phyloP scores from a whole-genome alignment of 2,113 vertebrate genomes.

The Phylloscopus trochilus region DNA sequence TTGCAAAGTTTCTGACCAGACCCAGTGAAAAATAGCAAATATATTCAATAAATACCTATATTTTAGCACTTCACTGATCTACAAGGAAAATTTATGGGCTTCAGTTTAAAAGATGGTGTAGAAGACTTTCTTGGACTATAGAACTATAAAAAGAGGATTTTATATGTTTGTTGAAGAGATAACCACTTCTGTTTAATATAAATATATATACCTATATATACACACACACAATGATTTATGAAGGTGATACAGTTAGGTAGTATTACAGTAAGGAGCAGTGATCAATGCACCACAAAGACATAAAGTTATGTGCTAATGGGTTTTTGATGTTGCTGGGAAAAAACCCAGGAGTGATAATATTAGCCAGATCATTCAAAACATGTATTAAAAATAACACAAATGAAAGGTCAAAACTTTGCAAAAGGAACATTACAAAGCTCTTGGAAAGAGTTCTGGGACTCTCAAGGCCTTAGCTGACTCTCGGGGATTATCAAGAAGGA shows the following conservation, averaged over 20 bases:
- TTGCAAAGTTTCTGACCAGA: conserved; percentile 7
- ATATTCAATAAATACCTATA: background rate
- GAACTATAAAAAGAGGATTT: background rate
- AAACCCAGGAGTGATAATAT: background rate
- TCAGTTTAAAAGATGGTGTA: background rate
- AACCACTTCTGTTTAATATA: background rate
- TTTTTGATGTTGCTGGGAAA: background rate
- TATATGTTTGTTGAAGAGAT: background rate
- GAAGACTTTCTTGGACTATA: background rate
- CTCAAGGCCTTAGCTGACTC: background rate
- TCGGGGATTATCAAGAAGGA: background rate
- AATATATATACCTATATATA: background rate
- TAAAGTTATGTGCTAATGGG: background rate
- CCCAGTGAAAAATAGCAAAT: background rate
- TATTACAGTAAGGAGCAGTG: background rate
- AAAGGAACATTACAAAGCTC: background rate
- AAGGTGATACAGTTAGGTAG: background rate
- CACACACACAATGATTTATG: background rate
- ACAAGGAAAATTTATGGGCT: background rate
- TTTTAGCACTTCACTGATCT: background rate
- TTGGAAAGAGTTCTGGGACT: background rate
- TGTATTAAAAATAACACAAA: background rate
- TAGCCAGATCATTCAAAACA: background rate
- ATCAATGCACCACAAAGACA: background rate
- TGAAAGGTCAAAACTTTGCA: background rate